Percentiles rank a stretch among this genome's conserved stretches.
phyloP scores from a whole-genome alignment of 2,113 vertebrate species.

The Anoura caudifer region DNA sequence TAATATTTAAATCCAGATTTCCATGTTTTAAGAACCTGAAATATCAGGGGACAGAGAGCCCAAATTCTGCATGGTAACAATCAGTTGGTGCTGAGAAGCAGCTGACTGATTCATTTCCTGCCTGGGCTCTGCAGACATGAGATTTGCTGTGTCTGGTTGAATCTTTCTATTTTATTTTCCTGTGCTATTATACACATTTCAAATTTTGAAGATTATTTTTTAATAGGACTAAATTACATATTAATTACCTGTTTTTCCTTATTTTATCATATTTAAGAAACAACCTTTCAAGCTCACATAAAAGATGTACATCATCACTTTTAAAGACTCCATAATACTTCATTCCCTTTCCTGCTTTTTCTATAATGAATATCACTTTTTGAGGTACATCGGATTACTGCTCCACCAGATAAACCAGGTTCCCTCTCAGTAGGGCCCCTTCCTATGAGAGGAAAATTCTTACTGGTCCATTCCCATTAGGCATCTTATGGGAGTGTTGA shows the following conservation, averaged over 20 bases:
- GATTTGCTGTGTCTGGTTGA: not conserved
- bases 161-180: not conserved
- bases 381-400: not conserved
- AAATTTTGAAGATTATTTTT: not conserved
- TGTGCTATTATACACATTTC: not conserved
- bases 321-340: not conserved
- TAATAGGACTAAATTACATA: not conserved
- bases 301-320: not conserved
- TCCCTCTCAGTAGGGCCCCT: not conserved
- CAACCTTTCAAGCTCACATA: not conserved
- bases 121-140: not conserved
- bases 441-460: not conserved
- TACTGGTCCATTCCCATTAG: not conserved
- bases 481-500: not conserved
- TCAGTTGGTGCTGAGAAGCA: fast-evolving
- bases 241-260: not conserved
- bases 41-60: not conserved
- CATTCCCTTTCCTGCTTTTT: not conserved
- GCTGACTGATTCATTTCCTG: not conserved
- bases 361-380: not conserved
- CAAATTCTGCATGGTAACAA: not conserved
- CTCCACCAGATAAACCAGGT: too few relatives aligned
- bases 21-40: not conserved
- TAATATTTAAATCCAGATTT: slow-evolving; percentile 3
- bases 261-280: not conserved